A percentile compares a stretch with the other conserved stretches of the same genome.
Conservation (phyloP, 2,113 vertebrate species). For the Scopus umbretta region DNA sequence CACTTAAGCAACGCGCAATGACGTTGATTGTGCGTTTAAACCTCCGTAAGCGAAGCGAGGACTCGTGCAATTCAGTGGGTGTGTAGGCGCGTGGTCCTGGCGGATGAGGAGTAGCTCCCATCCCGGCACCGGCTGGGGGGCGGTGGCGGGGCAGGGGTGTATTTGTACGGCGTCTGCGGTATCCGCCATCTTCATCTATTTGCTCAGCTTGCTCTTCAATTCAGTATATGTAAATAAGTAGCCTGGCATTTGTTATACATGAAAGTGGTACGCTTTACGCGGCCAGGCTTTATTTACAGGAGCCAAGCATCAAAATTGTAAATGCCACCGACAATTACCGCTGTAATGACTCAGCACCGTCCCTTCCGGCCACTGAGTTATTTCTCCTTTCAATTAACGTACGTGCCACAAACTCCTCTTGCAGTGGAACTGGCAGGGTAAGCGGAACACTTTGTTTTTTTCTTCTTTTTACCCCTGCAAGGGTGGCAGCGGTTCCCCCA, state of each 20-base stretch:
- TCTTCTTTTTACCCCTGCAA: background rate
- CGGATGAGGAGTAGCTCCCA: background rate
- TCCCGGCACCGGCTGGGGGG: too few relatives aligned
- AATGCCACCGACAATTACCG: background rate
- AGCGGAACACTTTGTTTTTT: background rate
- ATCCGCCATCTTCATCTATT: accelerated
- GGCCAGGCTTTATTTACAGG: background rate
- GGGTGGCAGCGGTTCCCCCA: background rate
- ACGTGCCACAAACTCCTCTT: background rate
- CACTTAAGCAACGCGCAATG: background rate
- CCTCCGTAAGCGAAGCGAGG: background rate
- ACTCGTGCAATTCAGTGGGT: too few relatives aligned
- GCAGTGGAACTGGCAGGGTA: background rate
- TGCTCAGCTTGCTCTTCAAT: background rate
- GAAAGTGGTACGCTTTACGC: background rate
- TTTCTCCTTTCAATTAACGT: background rate
- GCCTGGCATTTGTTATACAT: background rate
- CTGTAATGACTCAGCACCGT: background rate
- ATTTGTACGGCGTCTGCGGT: background rate
- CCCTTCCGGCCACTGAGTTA: background rate
- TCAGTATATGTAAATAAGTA: background rate
- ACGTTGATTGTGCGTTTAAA: too few relatives aligned
- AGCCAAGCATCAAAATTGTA: background rate
- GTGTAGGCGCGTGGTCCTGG: accelerated
- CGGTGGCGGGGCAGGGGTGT: accelerated